A percentile compares a stretch with the other conserved stretches of the same genome.
Conservation (phyloP, 2,888 invertebrate genomes). For the Aromia moschata region DNA sequence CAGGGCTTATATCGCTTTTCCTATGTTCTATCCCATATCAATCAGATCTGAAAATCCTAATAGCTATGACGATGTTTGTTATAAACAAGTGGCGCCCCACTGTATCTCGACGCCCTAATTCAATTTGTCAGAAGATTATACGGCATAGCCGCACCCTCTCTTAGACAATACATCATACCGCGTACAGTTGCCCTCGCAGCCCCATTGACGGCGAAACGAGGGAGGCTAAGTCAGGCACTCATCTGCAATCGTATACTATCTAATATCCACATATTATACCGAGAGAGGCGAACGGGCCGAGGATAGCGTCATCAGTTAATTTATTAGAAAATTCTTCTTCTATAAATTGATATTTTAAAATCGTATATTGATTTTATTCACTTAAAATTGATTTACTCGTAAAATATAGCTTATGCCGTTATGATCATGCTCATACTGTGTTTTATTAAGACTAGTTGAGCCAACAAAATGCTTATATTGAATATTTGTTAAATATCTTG, state of each 20-base stretch:
- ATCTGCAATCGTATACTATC: constrained; percentile 27
- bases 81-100: constrained; percentile 63
- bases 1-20: no score
- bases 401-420: no score
- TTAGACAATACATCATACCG: constrained; percentile 62
- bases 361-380: no score
- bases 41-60: constrained; percentile 58
- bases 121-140: constrained; percentile 66
- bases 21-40: constrained; percentile 50
- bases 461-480: no score
- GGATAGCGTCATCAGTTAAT: constrained; percentile 12
- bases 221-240: constrained; percentile 44
- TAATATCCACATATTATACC: constrained; percentile 20
- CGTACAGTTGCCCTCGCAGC: constrained; percentile 52
- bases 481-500: no score
- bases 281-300: background rate
- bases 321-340: constrained; percentile 1
- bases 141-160: constrained; percentile 62
- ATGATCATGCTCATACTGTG: no score
- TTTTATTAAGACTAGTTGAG: no score
- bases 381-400: no score
- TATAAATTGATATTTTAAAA: no score
- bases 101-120: constrained; percentile 62
- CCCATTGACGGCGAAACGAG: constrained; percentile 50
- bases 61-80: constrained; percentile 63